Evolutionary conservation across 2,888 invertebrate species (phyloP), one percentile per base, ranked within the genome.

Genomic region (Eupithecia vulgata): DNA sequence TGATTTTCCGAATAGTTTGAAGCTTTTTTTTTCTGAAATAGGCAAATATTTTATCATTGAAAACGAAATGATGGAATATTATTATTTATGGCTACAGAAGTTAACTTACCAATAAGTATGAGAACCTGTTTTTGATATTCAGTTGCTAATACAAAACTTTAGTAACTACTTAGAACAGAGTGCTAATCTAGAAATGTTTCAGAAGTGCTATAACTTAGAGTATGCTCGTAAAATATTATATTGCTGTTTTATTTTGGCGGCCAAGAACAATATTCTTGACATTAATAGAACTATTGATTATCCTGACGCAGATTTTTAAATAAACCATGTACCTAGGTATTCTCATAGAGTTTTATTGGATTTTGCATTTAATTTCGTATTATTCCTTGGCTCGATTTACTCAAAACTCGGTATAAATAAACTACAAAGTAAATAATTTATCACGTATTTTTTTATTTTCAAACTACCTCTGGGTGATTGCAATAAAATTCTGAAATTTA

Each of bases 241-340:
- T 35, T 13, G 40, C 68, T 72, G 42, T 57, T 45, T 37, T n/a
- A 34, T 61, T 61, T 45, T 13, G 15, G 21, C 59, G 37, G 62
- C 62, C 62, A 35, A 64, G 62, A 61, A 64, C 37, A 64, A 64
- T 62, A 34, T 37, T 64, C 12, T 64, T n/a, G 62, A 64, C 62
- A 64, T 64, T 62, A 62, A n/a, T 34, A 37, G 13, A n/a, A 35
- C n/a, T 64, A n/a, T 64, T 64, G 35, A 35, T 35, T 25, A 52
- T 52, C 21, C 52, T 57, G 25, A 12, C 25, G 21, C 57, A 57
- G 25, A 57, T 21, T 57, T 25, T 57, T 25, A 25, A 61, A 61
- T 61, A 61, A 57, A 13, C 25, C 12, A 57, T 25, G 21, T 21
- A 8, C 21, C 30, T 4, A 30, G 30, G 30, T 30, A 30, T 30